These are phyloP conservation scores for Aquatica leii DNA, from an alignment of 2,888 invertebrate species.

Conservation along the genomic window DNA sequence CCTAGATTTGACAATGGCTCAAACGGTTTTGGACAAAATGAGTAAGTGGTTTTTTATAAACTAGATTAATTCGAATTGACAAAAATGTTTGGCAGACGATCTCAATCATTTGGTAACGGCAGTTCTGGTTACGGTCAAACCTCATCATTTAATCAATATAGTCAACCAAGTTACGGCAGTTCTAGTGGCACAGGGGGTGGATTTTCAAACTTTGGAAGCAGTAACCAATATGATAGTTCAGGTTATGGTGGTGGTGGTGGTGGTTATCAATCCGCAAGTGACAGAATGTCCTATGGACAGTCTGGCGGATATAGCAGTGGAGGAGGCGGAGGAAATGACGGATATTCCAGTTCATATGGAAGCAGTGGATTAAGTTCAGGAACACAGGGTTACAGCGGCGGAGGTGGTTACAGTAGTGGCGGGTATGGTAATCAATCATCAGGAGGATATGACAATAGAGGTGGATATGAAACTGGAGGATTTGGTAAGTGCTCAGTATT, in stretches of 20 bases:
- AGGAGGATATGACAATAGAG: constrained; percentile 39
- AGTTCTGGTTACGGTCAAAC: constrained; percentile 21
- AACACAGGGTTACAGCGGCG: constrained; percentile 31
- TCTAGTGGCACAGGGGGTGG: constrained; percentile 18
- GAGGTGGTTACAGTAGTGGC: constrained; percentile 36
- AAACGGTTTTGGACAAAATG: constrained; percentile 51
- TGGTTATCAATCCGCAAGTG: constrained; percentile 32
- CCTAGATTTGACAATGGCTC: constrained; percentile 50
- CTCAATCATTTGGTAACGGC: constrained; percentile 37
- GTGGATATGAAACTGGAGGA: constrained; percentile 38
- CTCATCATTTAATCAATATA: constrained; percentile 22
- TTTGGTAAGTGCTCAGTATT: constrained; percentile 35
- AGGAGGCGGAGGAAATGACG: constrained; percentile 17
- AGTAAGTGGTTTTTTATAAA: constrained; percentile 30
- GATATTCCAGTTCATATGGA: constrained; percentile 38
- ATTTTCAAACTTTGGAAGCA: constrained; percentile 26
- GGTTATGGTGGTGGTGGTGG: constrained; percentile 22
- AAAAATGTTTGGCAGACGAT: constrained; percentile 25
- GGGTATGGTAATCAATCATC: constrained; percentile 37
- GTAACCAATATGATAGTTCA: constrained; percentile 21
- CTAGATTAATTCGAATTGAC: constrained; percentile 13
- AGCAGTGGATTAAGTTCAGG: constrained; percentile 16
- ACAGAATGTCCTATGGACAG: constrained; percentile 37
- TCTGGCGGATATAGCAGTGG: constrained; percentile 30
- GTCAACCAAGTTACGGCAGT: constrained; percentile 15